Evolutionary conservation across 2,888 invertebrate genomes (phyloP).

Genomic region (Abrostola tripartita): DNA sequence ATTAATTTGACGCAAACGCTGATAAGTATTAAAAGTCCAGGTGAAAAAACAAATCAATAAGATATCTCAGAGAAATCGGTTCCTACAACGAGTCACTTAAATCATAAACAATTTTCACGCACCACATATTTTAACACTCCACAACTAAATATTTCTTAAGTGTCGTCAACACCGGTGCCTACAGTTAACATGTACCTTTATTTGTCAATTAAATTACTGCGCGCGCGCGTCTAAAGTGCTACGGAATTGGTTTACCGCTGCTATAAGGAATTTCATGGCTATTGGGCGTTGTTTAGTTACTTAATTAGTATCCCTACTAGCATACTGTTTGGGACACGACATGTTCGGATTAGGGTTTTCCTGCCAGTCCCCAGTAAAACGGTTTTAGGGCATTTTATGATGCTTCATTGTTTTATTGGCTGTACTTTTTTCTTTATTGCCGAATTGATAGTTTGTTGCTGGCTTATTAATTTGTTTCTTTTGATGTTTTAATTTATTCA

Average conservation of each 20-base stretch:
- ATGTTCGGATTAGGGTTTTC: constrained; percentile 71
- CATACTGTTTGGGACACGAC: constrained; percentile 71
- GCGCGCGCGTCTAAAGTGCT: constrained; percentile 77
- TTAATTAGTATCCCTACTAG: constrained; percentile 80
- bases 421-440: constrained; percentile 44
- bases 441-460: not conserved
- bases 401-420: constrained; percentile 75
- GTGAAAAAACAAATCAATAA: not conserved
- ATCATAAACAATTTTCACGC: constrained; percentile 52
- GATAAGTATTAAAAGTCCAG: not conserved
- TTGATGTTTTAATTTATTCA: not conserved
- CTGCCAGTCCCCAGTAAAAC: constrained; percentile 72
- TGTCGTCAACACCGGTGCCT: constrained; percentile 65
- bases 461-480: not conserved
- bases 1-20: not conserved
- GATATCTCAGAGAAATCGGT: not conserved
- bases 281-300: constrained; percentile 81
- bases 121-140: constrained; percentile 61
- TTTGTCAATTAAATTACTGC: constrained; percentile 81
- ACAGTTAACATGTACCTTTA: constrained; percentile 73
- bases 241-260: constrained; percentile 83
- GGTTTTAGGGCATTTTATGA: constrained; percentile 71
- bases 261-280: constrained; percentile 85
- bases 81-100: constrained; percentile 25
- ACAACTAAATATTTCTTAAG: constrained; percentile 67